phyloP scores from a whole-genome alignment of 2,888 invertebrate genomes.

The Yponomeuta sedellus region DNA sequence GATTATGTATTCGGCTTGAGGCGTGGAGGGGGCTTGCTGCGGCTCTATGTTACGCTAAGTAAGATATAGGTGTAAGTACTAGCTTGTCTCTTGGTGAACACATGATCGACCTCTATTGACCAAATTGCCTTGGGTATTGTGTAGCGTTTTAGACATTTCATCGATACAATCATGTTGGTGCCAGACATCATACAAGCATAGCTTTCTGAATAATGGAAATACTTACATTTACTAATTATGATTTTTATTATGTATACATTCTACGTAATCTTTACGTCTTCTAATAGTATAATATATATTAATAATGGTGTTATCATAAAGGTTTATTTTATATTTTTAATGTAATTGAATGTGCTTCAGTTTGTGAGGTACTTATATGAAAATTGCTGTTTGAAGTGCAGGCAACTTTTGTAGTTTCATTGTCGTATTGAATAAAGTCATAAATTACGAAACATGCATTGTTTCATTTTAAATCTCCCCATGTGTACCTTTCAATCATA shows the following conservation, averaged over 20 bases:
- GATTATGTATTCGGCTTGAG: conserved; percentile 53
- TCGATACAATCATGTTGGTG: conserved; percentile 70
- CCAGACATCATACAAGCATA: conserved; percentile 50
- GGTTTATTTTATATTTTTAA: conserved; percentile 58
- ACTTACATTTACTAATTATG: conserved; percentile 29
- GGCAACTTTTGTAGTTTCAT: conserved; percentile 77
- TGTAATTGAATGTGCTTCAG: conserved; percentile 62
- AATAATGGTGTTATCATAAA: conserved; percentile 33
- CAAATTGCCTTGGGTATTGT: conserved; percentile 76
- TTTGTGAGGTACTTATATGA: conserved; percentile 61
- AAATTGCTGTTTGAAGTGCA: conserved; percentile 72
- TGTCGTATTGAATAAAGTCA: conserved; percentile 77
- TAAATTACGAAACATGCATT: conserved; percentile 59
- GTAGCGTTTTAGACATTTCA: conserved; percentile 70
- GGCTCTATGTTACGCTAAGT: conserved; percentile 51
- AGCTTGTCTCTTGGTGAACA: conserved; percentile 68
- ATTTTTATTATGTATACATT: conserved; percentile 45
- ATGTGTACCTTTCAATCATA: no score
- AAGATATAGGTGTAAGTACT: conserved; percentile 64
- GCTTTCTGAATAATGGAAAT: conserved; percentile 56
- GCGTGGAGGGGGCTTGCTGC: conserved; percentile 50
- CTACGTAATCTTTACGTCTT: conserved; percentile 73
- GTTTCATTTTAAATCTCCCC: conserved; percentile 30
- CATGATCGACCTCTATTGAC: conserved; percentile 65
- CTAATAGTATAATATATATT: conserved; percentile 47